Evolutionary conservation across 2,888 invertebrate species (phyloP).

Genomic region (Hylaea fasciaria): DNA sequence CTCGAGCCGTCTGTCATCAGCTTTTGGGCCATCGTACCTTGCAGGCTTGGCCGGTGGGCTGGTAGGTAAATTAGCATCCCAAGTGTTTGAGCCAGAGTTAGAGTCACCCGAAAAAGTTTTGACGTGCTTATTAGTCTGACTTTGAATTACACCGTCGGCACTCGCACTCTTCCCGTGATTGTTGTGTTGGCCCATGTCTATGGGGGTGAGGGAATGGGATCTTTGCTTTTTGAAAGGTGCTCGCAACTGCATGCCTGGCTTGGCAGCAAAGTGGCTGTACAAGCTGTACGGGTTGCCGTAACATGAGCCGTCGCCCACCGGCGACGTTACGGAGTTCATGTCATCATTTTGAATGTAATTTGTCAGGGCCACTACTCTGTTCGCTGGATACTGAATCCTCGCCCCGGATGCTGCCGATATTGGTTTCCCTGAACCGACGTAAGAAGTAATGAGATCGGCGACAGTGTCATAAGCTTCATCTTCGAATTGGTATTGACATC

Average conservation of each 20-base stretch:
- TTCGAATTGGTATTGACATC: slow-evolving; percentile 96
- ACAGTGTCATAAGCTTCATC: slow-evolving; percentile 97
- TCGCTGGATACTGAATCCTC: slow-evolving; percentile 93
- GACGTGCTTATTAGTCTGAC: slow-evolving; percentile 68
- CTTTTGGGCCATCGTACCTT: slow-evolving; percentile 82
- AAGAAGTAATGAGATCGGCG: slow-evolving; percentile 96
- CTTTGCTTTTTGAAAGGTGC: slow-evolving; percentile 85
- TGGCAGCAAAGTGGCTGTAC: slow-evolving; percentile 76
- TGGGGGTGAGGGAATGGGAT: slow-evolving; percentile 91
- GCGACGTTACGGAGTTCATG: slow-evolving; percentile 65
- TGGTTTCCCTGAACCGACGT: slow-evolving; percentile 95
- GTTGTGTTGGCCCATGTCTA: slow-evolving; percentile 76
- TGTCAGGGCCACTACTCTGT: slow-evolving; percentile 91
- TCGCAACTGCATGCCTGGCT: slow-evolving; percentile 73
- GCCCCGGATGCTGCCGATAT: slow-evolving; percentile 96
- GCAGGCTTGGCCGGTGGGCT: slow-evolving; percentile 86
- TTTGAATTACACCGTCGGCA: slow-evolving; percentile 88
- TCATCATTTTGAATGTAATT: slow-evolving; percentile 84
- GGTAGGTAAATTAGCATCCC: slow-evolving; percentile 82
- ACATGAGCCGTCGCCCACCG: slow-evolving; percentile 61
- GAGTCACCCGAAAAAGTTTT: slow-evolving; percentile 80
- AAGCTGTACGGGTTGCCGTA: slow-evolving; percentile 80
- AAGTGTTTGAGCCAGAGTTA: slow-evolving; percentile 77
- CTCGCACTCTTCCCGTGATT: slow-evolving; percentile 87
- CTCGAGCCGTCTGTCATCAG: slow-evolving; percentile 86